Conservation (phyloP, 2,797 vertebrate genomes). For the Ctenosaura bakeri region DNA sequence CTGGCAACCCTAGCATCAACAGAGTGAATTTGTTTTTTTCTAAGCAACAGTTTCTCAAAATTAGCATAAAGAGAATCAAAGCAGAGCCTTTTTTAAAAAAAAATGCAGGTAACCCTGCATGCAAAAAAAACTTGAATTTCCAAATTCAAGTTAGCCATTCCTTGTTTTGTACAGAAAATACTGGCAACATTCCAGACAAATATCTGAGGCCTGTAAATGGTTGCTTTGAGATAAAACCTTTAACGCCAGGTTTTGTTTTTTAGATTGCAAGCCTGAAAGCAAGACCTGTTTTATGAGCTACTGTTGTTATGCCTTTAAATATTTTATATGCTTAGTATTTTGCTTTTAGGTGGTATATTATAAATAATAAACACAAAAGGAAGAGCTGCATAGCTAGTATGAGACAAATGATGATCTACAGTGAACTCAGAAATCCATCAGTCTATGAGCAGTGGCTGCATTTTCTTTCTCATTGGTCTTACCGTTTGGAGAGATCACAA, state of each 20-base stretch:
- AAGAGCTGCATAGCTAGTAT: neutral
- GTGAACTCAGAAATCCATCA: neutral
- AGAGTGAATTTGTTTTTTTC: neutral
- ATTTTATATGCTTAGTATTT: neutral
- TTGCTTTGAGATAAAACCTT: constrained; percentile 7
- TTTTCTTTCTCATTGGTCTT: constrained; percentile 6
- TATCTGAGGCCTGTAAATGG: constrained; percentile 8
- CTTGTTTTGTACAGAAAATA: neutral
- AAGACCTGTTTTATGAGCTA: neutral
- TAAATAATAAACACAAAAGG: neutral
- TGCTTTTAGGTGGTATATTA: neutral
- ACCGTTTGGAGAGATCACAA: neutral
- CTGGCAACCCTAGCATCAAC: no score
- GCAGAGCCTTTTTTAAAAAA: neutral
- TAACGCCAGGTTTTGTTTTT: neutral
- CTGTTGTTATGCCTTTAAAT: neutral
- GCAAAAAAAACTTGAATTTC: constrained; percentile 6
- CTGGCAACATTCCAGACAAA: constrained; percentile 4
- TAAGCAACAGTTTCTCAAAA: neutral
- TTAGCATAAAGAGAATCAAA: constrained; percentile 4
- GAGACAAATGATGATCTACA: neutral
- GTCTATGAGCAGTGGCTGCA: neutral
- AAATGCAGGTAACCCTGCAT: neutral
- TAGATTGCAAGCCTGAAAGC: neutral
- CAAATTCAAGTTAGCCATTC: neutral